Base-by-base conservation (phyloP, 2,113 vertebrate species). In the Neodon shergylaensis region DNA sequence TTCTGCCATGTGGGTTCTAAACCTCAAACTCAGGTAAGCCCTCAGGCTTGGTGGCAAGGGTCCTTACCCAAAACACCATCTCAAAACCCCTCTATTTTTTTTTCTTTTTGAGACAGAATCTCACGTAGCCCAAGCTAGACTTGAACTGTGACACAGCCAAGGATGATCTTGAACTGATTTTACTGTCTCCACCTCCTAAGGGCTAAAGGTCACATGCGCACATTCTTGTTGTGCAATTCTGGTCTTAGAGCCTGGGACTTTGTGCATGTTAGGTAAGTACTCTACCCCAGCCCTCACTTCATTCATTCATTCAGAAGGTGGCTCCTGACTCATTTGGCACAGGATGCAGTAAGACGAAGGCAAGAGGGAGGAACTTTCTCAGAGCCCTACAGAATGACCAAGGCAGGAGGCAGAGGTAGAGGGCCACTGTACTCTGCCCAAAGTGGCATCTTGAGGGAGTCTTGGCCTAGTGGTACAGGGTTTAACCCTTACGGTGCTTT, bases 361-460 rank as follows among this genome's bases (percentile, higher is more conserved):
- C 7, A 14, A 36, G 58, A 63, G 24, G 39, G 52, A 76, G 28
- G 31, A 36, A 39, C 52, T 36, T 61, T 14, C 52, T 28, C 52
- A 89, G 26, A 22, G 54, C 17, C 21, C 42, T 47, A 24, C 6
- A 74, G 54, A 58, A 42, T 7, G 11, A 21, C 28, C 58, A 14
- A 39, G 70, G 52, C 52, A 58, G n/a, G 87, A 42, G 70, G 28
- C 24, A 19, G 87, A 61, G 8, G 9, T 24, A 66, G 17, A 49
- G 63, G 19, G 19, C 28, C 10, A 19, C 33, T 0, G 31, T 33
- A 39, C 5, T 22, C 39, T 26, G 10, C 7, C 36, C 31, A 8
- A 33, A 0, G 0, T 7, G n/a, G 63, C n/a, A 3, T 58, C 47
- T 63, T 49, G 28, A 72, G 17, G 19, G 4, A 10, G 11, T 26